These are phyloP conservation scores for Xanthia togata DNA, from an alignment of 2,888 invertebrate species.

Conservation along the genomic window DNA sequence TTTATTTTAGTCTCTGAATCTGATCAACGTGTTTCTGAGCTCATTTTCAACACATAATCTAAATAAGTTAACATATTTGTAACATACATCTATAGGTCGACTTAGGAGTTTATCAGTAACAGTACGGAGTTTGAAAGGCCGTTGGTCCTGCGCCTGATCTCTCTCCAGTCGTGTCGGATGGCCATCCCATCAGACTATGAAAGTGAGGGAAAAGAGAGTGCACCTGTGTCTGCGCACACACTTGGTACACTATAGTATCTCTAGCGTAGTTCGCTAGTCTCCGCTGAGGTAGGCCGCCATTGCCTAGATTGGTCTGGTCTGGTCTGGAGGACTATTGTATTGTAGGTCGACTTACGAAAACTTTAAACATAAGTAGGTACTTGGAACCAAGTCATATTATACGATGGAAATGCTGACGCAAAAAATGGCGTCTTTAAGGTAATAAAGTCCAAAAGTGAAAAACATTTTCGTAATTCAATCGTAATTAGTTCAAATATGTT, in stretches of 20 bases:
- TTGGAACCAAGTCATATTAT: too few relatives aligned
- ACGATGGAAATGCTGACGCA: neutral
- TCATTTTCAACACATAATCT: neutral
- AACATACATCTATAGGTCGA: too few relatives aligned
- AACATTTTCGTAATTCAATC: neutral
- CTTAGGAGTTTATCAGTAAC: neutral
- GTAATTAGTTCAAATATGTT: neutral
- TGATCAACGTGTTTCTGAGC: neutral
- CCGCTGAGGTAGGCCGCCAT: neutral
- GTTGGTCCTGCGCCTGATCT: neutral
- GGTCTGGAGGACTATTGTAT: neutral
- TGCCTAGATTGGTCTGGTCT: neutral
- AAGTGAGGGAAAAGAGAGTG: neutral
- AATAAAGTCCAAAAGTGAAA: neutral
- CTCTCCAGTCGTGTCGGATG: too few relatives aligned
- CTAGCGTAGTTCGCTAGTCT: neutral
- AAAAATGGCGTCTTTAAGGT: neutral
- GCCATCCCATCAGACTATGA: neutral
- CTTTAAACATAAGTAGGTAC: neutral
- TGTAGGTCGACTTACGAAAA: neutral
- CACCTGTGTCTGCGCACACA: neutral
- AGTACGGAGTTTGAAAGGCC: neutral
- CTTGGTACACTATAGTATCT: neutral
- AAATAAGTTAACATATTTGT: neutral
- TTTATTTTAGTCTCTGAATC: neutral